Conservation (phyloP, 2,888 invertebrate genomes). For the Temnothorax rugatulus region DNA sequence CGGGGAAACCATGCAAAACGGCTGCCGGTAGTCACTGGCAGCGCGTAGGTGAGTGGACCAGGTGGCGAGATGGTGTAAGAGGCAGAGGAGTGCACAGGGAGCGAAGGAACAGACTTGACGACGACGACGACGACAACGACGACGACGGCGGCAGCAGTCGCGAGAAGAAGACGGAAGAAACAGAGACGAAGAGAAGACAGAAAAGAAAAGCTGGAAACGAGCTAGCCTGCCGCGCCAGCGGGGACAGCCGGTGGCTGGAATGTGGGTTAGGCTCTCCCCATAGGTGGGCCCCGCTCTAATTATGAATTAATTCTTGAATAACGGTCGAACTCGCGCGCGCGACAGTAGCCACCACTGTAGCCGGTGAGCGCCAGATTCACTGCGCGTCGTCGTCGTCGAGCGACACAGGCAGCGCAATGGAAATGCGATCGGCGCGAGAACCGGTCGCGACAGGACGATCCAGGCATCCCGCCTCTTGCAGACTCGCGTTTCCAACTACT, state of each 20-base stretch:
- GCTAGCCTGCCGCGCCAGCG: constrained; percentile 60
- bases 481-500: constrained; percentile 35
- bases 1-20: constrained; percentile 65
- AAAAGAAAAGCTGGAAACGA: constrained; percentile 73
- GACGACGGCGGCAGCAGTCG: background rate
- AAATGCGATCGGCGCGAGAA: constrained; percentile 73
- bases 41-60: constrained; percentile 74
- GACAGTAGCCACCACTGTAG: background rate
- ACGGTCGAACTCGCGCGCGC: constrained; percentile 81
- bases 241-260: constrained; percentile 82
- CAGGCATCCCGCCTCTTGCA: constrained; percentile 17
- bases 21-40: constrained; percentile 18
- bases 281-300: constrained; percentile 83
- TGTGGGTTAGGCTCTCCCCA: constrained; percentile 82
- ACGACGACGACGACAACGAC: background rate
- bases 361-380: background rate
- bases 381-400: constrained; percentile 39
- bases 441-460: constrained; percentile 68
- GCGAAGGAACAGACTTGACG: constrained; percentile 19
- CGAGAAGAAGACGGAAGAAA: constrained; percentile 5
- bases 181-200: constrained; percentile 52
- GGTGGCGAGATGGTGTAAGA: constrained; percentile 56
- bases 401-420: constrained; percentile 55
- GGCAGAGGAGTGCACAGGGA: constrained; percentile 18
- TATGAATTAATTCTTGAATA: constrained; percentile 85